These are phyloP conservation scores for Toxotes lorentzi DNA, from an alignment of 2,797 vertebrate species.

Conservation along the genomic window DNA sequence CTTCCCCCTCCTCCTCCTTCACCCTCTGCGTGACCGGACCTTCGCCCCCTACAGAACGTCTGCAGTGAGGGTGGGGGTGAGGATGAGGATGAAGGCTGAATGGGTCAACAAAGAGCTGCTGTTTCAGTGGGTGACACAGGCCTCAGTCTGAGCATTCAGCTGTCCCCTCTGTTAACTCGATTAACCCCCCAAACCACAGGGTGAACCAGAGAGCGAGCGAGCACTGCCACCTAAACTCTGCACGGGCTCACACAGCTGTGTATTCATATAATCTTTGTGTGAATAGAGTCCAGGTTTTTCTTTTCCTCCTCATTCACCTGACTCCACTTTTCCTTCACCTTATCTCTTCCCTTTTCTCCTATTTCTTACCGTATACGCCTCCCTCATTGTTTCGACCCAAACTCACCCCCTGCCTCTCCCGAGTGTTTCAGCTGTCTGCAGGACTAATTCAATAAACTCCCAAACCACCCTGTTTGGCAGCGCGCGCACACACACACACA, in stretches of 20 bases:
- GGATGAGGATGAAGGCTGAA: slow-evolving; percentile 23
- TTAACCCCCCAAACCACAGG: slow-evolving; percentile 68
- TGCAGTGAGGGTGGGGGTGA: slow-evolving; percentile 11
- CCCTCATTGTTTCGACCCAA: slow-evolving; percentile 37
- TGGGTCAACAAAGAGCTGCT: slow-evolving; percentile 71
- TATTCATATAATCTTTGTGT: background rate
- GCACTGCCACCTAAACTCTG: background rate
- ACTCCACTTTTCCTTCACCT: background rate
- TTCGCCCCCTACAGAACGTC: slow-evolving; percentile 19
- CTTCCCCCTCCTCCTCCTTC: slow-evolving; percentile 5
- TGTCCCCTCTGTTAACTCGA: slow-evolving; percentile 70
- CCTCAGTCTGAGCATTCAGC: slow-evolving; percentile 72
- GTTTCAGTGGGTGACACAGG: slow-evolving; percentile 56
- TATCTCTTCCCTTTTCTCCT: background rate
- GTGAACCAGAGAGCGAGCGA: slow-evolving; percentile 23
- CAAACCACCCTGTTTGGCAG: background rate
- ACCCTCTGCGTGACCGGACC: slow-evolving; percentile 59
- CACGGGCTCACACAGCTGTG: slow-evolving; percentile 7
- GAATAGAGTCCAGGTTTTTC: background rate
- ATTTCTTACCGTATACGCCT: background rate
- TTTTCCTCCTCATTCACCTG: no score
- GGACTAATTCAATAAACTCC: slow-evolving; percentile 58
- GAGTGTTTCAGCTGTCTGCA: slow-evolving; percentile 60
- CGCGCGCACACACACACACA: background rate
- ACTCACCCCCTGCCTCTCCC: slow-evolving; percentile 2